A percentile compares a stretch with the other conserved stretches of the same genome.
These are phyloP conservation scores for Hermetia illucens DNA, from an alignment of 1,140 invertebrate genomes.

Conservation along the genomic window DNA sequence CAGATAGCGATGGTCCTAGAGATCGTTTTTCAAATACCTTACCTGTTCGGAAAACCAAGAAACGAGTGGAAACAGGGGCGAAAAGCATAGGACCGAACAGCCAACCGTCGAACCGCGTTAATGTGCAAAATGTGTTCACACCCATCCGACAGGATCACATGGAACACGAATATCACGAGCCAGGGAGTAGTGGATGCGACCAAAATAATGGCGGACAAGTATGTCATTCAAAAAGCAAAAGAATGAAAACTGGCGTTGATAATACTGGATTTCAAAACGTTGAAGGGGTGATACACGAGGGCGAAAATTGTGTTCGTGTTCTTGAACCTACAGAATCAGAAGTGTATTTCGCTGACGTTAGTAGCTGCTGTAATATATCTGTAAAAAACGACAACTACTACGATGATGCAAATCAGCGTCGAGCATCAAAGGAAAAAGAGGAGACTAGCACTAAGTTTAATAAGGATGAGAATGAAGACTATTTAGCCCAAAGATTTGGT, in stretches of 20 bases:
- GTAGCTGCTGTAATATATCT: conserved; percentile 66
- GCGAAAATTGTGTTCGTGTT: background rate
- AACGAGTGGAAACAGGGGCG: conserved; percentile 32
- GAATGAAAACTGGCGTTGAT: conserved; percentile 15
- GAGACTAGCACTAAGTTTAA: conserved; percentile 3
- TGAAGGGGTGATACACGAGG: background rate
- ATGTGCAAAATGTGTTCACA: conserved; percentile 33
- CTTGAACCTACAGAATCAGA: conserved; percentile 51
- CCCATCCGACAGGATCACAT: background rate
- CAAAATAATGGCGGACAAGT: conserved; percentile 1
- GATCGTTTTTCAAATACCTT: conserved; percentile 35
- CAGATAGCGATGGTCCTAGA: conserved; percentile 26
- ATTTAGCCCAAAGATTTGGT: conserved; percentile 35
- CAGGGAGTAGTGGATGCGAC: conserved; percentile 4
- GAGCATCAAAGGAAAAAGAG: background rate
- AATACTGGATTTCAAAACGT: conserved; percentile 20
- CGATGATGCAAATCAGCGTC: conserved; percentile 17
- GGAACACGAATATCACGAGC: conserved; percentile 8
- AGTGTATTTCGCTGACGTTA: conserved; percentile 73
- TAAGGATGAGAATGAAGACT: conserved; percentile 35
- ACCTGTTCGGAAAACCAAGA: conserved; percentile 36
- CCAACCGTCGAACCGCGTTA: conserved; percentile 21
- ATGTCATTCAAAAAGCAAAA: background rate
- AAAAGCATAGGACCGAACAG: conserved; percentile 26
- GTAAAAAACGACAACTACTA: conserved; percentile 40